Evolutionary conservation across 2,113 vertebrate species (phyloP).

Genomic region (Rhynchomys soricoides): DNA sequence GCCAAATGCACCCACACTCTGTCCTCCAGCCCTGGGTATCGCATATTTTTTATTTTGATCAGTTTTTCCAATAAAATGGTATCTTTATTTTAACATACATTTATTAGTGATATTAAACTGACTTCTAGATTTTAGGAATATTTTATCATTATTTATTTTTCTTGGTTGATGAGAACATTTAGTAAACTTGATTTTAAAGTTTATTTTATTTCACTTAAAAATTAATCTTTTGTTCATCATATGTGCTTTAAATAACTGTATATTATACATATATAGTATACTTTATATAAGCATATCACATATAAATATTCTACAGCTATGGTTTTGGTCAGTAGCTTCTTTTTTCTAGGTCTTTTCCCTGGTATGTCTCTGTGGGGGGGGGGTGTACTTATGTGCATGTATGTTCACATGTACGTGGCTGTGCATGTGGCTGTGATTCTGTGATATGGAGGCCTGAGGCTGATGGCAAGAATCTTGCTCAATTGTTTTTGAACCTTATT

Average conservation of each 20-base stretch:
- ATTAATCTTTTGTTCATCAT: neutral
- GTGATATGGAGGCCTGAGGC: neutral
- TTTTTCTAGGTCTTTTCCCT: neutral
- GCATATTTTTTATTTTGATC: constrained; percentile 40
- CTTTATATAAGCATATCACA: no score
- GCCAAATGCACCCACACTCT: neutral
- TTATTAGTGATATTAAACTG: constrained; percentile 1
- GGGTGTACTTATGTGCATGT: neutral
- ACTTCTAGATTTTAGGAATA: neutral
- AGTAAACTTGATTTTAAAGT: neutral
- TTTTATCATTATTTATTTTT: neutral
- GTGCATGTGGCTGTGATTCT: neutral
- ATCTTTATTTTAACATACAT: constrained; percentile 30
- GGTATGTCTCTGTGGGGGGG: neutral
- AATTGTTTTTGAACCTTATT: neutral
- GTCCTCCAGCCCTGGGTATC: neutral
- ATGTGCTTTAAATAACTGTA: neutral
- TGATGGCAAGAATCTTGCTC: neutral
- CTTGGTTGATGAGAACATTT: constrained; percentile 14
- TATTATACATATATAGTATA: neutral
- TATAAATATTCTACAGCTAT: neutral
- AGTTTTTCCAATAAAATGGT: neutral
- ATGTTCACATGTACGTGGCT: neutral
- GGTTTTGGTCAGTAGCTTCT: constrained; percentile 24
- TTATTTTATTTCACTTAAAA: neutral